Base-by-base conservation (phyloP, 2,797 vertebrate genomes). In the Pangasius sanitwongsei region DNA sequence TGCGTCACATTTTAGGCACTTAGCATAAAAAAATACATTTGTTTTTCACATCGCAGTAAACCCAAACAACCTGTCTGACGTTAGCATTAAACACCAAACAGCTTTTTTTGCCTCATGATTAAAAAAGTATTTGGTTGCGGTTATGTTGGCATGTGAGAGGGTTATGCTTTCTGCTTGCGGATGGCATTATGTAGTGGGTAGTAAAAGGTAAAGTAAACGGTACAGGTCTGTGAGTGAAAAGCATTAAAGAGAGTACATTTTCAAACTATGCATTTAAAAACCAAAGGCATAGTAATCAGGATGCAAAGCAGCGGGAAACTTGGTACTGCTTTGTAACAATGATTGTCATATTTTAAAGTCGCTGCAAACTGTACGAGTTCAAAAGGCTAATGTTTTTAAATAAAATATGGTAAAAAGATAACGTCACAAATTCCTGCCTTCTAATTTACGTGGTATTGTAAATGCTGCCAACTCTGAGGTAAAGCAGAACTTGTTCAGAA, bases 1-100 rank as follows among this genome's bases (percentile, higher is more conserved):
- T 91, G 93, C 92, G 92, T 92, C 93, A 95, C 92, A 92, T 93
- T 94, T 93, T 92, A 96, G 95, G 95, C 95, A 96, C 95, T 96
- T 96, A 83, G 92, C 91, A 92, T 94, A 93, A 91, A 95, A 94
- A 94, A 95, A 94, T 93, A 95, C 90, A 92, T 86, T 90, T 85
- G 90, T 87, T 91, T 94, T 91, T 92, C 87, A 90, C 85, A 89
- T 90, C 85, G 86, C 78, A 90, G 88, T 89, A 91, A 91, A 91
- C 87, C 65, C 88, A 48, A 90, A 89, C 86, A 91, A 88, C 87
- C 83, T 91, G 89, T 83, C 82, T 86, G 90, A 92, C 81, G 89
- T 86, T 86, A 90, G 65, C 48, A 88, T 89, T 87, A 87, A 88
- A 88, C n/a, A 89, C 34, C 74, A 82, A 84, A 89, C 77, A 84